A percentile compares a stretch with the other conserved stretches of the same genome.
Conservation (phyloP, 1,140 invertebrate species). For the Drosophila kikkawai region DNA sequence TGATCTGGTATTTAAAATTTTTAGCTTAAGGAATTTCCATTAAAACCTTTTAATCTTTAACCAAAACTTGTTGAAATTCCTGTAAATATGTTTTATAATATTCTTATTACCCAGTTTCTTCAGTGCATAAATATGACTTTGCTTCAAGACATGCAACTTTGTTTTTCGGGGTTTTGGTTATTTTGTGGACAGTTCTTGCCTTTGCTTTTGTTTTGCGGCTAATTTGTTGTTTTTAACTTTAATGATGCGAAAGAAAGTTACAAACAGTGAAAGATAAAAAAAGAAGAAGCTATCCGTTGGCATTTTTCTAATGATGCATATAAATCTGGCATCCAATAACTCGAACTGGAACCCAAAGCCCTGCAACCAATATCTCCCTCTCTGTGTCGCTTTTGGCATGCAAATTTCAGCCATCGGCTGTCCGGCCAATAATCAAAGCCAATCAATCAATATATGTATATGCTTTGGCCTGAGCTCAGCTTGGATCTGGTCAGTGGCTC, state of each 20-base stretch:
- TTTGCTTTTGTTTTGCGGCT: constrained; percentile 18
- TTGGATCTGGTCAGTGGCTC: constrained; percentile 20
- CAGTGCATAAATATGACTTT: constrained; percentile 19
- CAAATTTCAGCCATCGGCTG: constrained; percentile 45
- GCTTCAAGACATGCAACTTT: constrained; percentile 45
- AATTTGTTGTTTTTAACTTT: constrained; percentile 50
- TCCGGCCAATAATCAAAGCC: constrained; percentile 45
- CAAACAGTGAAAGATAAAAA: constrained; percentile 10
- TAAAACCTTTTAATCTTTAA: background rate
- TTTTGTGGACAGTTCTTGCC: constrained; percentile 46
- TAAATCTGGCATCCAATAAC: constrained; percentile 39
- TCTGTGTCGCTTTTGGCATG: constrained; percentile 31
- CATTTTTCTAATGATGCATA: constrained; percentile 54
- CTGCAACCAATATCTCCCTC: constrained; percentile 36
- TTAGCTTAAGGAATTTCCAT: too few relatives aligned
- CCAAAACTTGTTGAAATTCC: background rate
- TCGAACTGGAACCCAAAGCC: constrained; percentile 1
- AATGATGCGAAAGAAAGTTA: constrained; percentile 53
- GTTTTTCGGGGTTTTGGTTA: constrained; percentile 8
- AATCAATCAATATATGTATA: constrained; percentile 50
- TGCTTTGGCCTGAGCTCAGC: background rate
- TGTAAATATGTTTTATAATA: background rate
- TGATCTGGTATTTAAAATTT: too few relatives aligned
- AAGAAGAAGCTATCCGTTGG: constrained; percentile 8
- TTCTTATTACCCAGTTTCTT: background rate